These are phyloP conservation scores for Mimumesa dahlbomi DNA, from an alignment of 2,888 invertebrate genomes.

Conservation along the genomic window DNA sequence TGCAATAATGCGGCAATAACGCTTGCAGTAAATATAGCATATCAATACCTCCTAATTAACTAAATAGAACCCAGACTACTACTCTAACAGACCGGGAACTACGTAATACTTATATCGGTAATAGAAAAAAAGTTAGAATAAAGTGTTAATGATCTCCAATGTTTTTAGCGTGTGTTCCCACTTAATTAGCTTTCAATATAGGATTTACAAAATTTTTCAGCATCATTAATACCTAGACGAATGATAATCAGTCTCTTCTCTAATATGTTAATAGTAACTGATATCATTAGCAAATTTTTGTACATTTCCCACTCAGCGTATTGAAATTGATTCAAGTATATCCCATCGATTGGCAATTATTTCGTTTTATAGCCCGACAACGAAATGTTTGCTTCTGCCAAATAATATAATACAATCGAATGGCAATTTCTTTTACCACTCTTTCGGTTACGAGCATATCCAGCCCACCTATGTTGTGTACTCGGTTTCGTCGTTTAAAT, in stretches of 20 bases:
- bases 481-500: background rate
- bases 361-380: background rate
- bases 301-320: conserved; percentile 25
- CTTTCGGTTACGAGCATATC: no score
- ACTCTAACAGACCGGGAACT: conserved; percentile 1
- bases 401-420: no score
- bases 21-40: conserved; percentile 9
- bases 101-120: conserved; percentile 21
- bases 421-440: no score
- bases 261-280: conserved; percentile 18
- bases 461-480: no score
- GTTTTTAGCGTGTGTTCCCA: conserved; percentile 7
- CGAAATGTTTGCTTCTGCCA: no score
- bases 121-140: conserved; percentile 34
- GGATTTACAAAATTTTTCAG: conserved; percentile 19
- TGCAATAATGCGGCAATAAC: conserved; percentile 9
- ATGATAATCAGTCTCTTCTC: conserved; percentile 62
- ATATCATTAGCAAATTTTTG: conserved; percentile 24
- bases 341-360: background rate
- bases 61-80: conserved; percentile 15
- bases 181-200: conserved; percentile 25
- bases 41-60: conserved; percentile 13
- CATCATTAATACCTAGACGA: conserved; percentile 50
- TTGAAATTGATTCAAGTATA: conserved; percentile 5
- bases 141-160: conserved; percentile 19